These are phyloP conservation scores for Hippasteria phrygiana DNA, from an alignment of 53 echinoderm and acorn worm species.

Conservation along the genomic window DNA sequence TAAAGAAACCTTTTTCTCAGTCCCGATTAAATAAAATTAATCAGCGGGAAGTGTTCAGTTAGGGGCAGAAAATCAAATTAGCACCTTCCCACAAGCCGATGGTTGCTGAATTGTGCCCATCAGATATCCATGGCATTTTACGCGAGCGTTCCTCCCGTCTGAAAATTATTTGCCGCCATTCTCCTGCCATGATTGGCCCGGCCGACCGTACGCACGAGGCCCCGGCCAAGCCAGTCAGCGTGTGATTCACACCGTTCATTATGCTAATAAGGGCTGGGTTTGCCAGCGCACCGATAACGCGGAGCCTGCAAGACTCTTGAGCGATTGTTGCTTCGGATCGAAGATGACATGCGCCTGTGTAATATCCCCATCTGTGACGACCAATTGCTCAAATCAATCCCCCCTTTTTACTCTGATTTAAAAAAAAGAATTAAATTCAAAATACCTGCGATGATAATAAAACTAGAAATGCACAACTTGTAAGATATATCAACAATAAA, in stretches of 20 bases:
- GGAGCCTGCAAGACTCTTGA: slow-evolving; percentile 15
- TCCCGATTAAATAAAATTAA: background rate
- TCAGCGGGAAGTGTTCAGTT: slow-evolving; percentile 10
- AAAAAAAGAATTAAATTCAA: background rate
- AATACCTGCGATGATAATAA: background rate
- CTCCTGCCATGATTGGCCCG: background rate
- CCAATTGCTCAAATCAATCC: slow-evolving; percentile 3
- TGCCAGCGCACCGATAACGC: slow-evolving; percentile 6
- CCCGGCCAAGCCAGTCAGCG: background rate
- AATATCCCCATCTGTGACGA: slow-evolving; percentile 32
- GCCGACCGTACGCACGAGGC: background rate
- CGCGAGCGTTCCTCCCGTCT: background rate
- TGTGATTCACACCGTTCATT: slow-evolving; percentile 64
- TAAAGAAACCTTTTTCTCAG: background rate
- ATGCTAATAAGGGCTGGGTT: slow-evolving; percentile 46
- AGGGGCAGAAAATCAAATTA: slow-evolving; percentile 6
- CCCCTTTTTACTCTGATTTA: background rate
- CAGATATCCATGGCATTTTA: slow-evolving; percentile 38
- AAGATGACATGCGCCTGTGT: slow-evolving; percentile 45
- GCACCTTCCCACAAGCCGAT: background rate
- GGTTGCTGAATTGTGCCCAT: slow-evolving; percentile 11
- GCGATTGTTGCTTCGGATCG: slow-evolving; percentile 31
- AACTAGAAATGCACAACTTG: background rate
- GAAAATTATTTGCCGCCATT: slow-evolving; percentile 36
- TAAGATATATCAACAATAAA: slow-evolving; percentile 9